A percentile compares a stretch with the other conserved stretches of the same genome.
These are phyloP conservation scores for Sturnus vulgaris DNA, from an alignment of 2,113 vertebrate genomes.

Conservation along the genomic window DNA sequence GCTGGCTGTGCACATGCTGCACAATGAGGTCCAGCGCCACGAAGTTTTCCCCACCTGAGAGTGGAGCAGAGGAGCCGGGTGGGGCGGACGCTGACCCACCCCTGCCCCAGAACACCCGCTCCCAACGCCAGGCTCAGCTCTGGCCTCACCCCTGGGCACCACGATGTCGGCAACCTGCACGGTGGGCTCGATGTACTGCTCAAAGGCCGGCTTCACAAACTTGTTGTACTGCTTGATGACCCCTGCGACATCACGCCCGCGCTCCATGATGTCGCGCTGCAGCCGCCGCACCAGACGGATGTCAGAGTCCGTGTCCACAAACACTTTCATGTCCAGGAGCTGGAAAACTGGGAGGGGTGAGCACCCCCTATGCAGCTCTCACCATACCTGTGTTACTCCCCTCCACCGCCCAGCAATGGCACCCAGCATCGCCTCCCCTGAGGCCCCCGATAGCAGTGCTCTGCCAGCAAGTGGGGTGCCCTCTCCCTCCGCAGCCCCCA, in stretches of 20 bases:
- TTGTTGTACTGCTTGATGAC: conserved; percentile 92
- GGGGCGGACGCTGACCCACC: accelerated
- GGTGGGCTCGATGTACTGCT: conserved; percentile 91
- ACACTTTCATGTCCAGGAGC: conserved; percentile 93
- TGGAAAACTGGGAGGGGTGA: conserved; percentile 57
- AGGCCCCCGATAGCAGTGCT: accelerated
- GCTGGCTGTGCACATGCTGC: conserved; percentile 89
- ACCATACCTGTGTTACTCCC: accelerated
- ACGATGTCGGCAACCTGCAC: conserved; percentile 89
- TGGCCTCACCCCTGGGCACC: conserved; percentile 83
- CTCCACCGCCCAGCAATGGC: accelerated
- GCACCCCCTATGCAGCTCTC: neutral
- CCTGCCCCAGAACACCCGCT: neutral
- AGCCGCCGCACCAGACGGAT: conserved; percentile 86
- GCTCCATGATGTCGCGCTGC: conserved; percentile 85
- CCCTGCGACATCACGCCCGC: conserved; percentile 79
- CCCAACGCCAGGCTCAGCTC: accelerated
- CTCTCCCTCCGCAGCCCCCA: neutral
- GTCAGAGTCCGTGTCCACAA: conserved; percentile 90
- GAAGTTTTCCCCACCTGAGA: conserved; percentile 86
- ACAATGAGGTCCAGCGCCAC: conserved; percentile 89
- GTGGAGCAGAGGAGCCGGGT: neutral
- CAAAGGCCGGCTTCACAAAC: conserved; percentile 88
- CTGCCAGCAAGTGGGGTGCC: accelerated
- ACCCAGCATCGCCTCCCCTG: neutral